phyloP scores from a whole-genome alignment of 2,797 vertebrate species.

The Tokudaia tokunoshimensis region DNA sequence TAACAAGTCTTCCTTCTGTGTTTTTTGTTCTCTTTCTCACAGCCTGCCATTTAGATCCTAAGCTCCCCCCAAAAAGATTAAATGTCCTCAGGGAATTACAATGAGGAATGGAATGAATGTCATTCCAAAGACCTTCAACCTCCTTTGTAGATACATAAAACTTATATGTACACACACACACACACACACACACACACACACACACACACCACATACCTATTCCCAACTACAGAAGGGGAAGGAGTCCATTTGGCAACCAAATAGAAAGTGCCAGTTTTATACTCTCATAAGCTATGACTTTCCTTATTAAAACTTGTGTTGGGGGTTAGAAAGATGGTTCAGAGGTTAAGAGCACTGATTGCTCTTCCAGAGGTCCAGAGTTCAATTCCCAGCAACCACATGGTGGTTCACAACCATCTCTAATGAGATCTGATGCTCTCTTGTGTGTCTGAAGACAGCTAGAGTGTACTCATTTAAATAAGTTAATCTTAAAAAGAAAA shows the following conservation, averaged over 20 bases:
- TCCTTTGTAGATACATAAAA: constrained; percentile 10
- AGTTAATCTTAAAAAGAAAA: background rate
- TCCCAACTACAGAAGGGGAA: constrained; percentile 18
- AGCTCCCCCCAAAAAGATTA: background rate
- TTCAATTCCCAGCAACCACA: background rate
- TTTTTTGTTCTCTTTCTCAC: background rate
- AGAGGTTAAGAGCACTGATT: background rate
- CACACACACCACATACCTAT: background rate
- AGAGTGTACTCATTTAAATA: background rate
- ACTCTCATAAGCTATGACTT: constrained; percentile 62
- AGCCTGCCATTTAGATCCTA: background rate
- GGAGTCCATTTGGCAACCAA: constrained; percentile 29
- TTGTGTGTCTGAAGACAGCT: background rate
- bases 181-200: background rate
- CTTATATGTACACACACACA: background rate
- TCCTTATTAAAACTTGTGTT: constrained; percentile 60
- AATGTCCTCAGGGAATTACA: background rate
- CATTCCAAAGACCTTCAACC: constrained; percentile 27
- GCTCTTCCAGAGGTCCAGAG: background rate
- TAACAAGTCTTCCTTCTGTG: constrained; percentile 6
- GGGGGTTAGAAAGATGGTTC: background rate
- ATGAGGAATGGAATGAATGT: background rate
- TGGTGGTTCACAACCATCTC: background rate
- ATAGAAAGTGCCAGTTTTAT: constrained; percentile 60
- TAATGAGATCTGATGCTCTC: background rate